Evolutionary conservation across 2,113 vertebrate species (phyloP).

Genomic region (Aix galericulata): DNA sequence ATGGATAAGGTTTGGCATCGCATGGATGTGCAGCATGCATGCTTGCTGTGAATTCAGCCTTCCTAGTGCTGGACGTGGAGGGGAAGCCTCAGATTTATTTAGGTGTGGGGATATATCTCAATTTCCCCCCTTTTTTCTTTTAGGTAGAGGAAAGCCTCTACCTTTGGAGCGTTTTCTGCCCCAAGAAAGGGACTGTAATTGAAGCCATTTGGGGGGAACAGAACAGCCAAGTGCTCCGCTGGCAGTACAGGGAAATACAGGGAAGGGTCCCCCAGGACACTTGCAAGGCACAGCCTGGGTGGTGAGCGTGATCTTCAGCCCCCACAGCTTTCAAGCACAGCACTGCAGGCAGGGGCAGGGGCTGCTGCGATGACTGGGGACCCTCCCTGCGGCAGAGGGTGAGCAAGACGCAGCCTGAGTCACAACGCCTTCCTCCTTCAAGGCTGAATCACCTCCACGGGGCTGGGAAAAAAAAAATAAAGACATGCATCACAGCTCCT

Average conservation of each 20-base stretch:
- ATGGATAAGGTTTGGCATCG: neutral
- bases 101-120: constrained; percentile 14
- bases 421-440: neutral
- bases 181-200: neutral
- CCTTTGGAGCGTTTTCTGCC: neutral
- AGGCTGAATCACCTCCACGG: neutral
- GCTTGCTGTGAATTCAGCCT: neutral
- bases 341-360: neutral
- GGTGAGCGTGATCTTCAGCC: neutral
- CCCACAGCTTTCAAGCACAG: neutral
- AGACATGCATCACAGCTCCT: neutral
- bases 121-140: neutral
- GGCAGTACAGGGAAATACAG: neutral
- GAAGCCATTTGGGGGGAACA: constrained; percentile 25
- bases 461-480: neutral
- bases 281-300: neutral
- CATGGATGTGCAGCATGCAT: neutral
- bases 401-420: neutral
- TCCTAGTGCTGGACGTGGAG: neutral
- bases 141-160: neutral
- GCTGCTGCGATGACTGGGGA: neutral
- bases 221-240: constrained; percentile 20
- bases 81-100: constrained; percentile 9
- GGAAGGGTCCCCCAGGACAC: neutral
- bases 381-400: neutral